Evolutionary conservation across 2,797 vertebrate species (phyloP).

Genomic region (Onychomys torridus): DNA sequence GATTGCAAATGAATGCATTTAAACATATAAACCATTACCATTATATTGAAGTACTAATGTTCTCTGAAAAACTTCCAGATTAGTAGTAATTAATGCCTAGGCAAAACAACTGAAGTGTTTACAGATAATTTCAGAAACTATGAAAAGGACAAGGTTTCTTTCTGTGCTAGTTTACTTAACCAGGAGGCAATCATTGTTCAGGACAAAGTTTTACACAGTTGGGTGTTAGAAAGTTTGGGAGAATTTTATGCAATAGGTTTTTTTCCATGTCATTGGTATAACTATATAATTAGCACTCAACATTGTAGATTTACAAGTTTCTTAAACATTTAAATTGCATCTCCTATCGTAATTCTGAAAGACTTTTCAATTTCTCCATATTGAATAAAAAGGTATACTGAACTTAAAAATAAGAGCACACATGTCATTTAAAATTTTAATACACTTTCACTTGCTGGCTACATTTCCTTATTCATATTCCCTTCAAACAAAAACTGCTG

Average conservation of each 20-base stretch:
- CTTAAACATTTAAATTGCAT: neutral
- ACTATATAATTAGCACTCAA: neutral
- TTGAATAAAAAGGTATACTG: neutral
- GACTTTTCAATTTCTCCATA: neutral
- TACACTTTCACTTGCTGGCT: neutral
- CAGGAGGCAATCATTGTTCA: neutral
- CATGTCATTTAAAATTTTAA: neutral
- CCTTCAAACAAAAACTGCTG: neutral
- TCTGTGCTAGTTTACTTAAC: neutral
- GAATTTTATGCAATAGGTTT: neutral
- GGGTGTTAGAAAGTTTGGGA: neutral
- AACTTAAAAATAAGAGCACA: constrained; percentile 45
- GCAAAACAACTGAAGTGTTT: constrained; percentile 7
- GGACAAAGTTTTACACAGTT: neutral
- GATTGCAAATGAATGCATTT: neutral
- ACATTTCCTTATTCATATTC: constrained; percentile 31
- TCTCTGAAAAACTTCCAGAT: constrained; percentile 33
- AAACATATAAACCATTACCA: neutral
- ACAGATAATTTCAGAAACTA: constrained; percentile 1
- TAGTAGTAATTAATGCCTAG: neutral
- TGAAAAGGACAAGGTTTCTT: neutral
- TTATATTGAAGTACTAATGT: neutral
- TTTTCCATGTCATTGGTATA: neutral
- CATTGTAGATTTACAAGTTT: constrained; percentile 13
- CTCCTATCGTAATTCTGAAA: constrained; percentile 14